phyloP scores from a whole-genome alignment of 2,113 vertebrate genomes.

The Rhinoptilus africanus region DNA sequence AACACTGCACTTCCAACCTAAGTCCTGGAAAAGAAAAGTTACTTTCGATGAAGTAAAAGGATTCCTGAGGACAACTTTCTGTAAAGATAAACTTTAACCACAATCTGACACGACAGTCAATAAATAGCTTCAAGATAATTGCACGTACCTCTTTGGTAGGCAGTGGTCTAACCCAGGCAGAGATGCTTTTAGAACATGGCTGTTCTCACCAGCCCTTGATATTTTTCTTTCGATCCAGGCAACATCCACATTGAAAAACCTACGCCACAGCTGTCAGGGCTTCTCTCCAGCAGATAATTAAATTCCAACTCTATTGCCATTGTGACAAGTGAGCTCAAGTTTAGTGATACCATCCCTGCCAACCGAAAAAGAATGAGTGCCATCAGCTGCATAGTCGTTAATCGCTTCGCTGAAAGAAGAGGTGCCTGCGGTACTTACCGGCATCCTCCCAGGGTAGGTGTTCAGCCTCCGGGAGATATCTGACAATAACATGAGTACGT shows the following conservation, averaged over 20 bases:
- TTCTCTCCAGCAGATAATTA: slow-evolving; percentile 59
- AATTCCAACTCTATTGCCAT: slow-evolving; percentile 47
- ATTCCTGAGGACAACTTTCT: slow-evolving; percentile 47
- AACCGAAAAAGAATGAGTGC: slow-evolving; percentile 3
- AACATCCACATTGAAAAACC: slow-evolving; percentile 58
- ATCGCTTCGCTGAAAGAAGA: background rate
- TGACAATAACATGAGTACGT: background rate
- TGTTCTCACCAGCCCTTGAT: slow-evolving; percentile 63
- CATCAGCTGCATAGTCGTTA: background rate
- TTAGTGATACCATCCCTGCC: slow-evolving; percentile 46
- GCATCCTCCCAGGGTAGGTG: background rate
- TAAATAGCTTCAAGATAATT: slow-evolving; percentile 31
- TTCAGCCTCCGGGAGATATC: background rate
- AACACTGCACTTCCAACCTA: background rate
- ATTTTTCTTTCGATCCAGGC: slow-evolving; percentile 42
- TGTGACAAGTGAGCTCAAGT: slow-evolving; percentile 60
- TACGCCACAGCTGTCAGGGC: slow-evolving; percentile 64
- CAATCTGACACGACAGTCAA: background rate
- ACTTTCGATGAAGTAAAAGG: slow-evolving; percentile 26
- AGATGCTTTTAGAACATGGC: slow-evolving; percentile 58
- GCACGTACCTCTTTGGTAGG: background rate
- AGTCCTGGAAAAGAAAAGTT: slow-evolving; percentile 30
- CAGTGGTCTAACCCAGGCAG: slow-evolving; percentile 52
- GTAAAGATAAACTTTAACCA: slow-evolving; percentile 34
- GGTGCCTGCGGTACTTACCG: background rate